These are phyloP conservation scores for Papilio aristodemus DNA, from an alignment of 1,140 invertebrate species.

Conservation along the genomic window DNA sequence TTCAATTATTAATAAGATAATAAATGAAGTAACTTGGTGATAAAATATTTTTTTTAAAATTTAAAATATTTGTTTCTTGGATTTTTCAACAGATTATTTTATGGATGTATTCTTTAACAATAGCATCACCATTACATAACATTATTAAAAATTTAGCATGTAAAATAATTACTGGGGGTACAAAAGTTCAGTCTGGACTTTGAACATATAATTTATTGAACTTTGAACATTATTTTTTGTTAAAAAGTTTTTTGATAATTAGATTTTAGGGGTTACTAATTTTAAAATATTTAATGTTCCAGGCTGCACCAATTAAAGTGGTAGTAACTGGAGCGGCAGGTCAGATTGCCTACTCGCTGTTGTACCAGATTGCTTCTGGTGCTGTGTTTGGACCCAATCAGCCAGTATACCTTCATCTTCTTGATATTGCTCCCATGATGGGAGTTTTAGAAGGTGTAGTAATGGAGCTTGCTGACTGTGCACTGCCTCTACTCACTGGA, in stretches of 20 bases:
- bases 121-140: no score
- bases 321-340: conserved; percentile 98
- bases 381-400: conserved; percentile 97
- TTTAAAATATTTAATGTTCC: conserved; percentile 44
- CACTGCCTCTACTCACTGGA: conserved; percentile 92
- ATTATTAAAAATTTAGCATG: no score
- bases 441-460: conserved; percentile 96
- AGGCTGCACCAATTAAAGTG: conserved; percentile 93
- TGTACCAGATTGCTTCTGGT: conserved; percentile 96
- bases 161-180: no score
- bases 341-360: conserved; percentile 98
- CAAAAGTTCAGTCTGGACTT: neutral
- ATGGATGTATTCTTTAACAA: no score
- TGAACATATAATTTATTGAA: neutral
- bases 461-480: conserved; percentile 98
- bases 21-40: no score
- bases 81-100: no score
- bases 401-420: conserved; percentile 92
- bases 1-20: no score
- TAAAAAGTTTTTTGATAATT: neutral
- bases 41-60: no score
- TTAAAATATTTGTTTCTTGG: no score
- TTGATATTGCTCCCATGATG: conserved; percentile 98
- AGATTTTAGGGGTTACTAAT: neutral
- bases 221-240: neutral